Percentiles rank a stretch among this genome's conserved stretches.
phyloP scores from a whole-genome alignment of 2,113 vertebrate species.

The Salminus brasiliensis region DNA sequence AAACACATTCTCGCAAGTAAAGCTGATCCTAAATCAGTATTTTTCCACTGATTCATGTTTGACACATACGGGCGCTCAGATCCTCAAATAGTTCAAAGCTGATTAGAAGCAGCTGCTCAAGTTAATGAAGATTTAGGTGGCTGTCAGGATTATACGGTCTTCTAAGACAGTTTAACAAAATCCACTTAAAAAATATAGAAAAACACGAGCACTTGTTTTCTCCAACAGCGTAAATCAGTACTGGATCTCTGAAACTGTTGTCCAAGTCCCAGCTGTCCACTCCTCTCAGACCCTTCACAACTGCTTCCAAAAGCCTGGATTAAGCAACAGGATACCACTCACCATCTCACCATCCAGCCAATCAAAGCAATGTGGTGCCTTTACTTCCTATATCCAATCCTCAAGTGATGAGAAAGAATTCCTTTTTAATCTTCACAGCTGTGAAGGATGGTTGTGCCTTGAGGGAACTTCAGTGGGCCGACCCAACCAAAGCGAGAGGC shows the following conservation, averaged over 20 bases:
- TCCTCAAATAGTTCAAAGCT: conserved; percentile 71
- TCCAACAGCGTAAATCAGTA: not conserved
- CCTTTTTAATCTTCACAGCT: conserved; percentile 30
- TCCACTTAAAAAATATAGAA: conserved; percentile 18
- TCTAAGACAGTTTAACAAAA: conserved; percentile 53
- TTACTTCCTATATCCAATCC: not conserved
- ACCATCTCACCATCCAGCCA: conserved; percentile 7
- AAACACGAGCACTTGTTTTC: not conserved
- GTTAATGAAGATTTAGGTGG: conserved; percentile 52
- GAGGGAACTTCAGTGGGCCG: not conserved
- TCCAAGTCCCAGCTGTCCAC: not conserved
- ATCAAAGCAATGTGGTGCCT: conserved; percentile 3
- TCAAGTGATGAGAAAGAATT: not conserved
- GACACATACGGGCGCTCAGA: conserved; percentile 45
- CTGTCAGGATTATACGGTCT: conserved; percentile 65
- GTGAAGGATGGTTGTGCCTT: not conserved
- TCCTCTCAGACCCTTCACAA: not conserved
- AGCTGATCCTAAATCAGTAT: not conserved
- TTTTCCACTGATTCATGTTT: conserved; percentile 14
- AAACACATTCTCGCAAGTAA: not conserved
- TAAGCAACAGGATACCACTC: not conserved
- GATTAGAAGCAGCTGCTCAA: conserved; percentile 65
- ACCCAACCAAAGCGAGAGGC: not conserved
- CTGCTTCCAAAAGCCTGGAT: conserved; percentile 6
- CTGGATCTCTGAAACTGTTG: conserved; percentile 9